A percentile compares a stretch with the other conserved stretches of the same genome.
These are phyloP conservation scores for Speoplatyrhinus poulsoni DNA, from an alignment of 2,113 vertebrate genomes.

Conservation along the genomic window DNA sequence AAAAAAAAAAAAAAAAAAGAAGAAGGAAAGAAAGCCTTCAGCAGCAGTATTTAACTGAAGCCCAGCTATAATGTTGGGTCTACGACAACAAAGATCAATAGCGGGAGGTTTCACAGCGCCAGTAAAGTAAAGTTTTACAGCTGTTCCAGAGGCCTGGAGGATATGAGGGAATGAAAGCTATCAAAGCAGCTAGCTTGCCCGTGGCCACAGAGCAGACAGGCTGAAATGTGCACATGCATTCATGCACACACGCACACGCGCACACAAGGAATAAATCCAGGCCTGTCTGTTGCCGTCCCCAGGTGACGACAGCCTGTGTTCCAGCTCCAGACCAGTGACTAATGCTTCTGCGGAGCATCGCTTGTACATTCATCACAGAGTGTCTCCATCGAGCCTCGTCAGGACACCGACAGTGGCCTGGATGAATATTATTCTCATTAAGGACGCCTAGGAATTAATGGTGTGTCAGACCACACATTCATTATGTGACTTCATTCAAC, in stretches of 20 bases:
- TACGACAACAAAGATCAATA: conserved; percentile 69
- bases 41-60: conserved; percentile 67
- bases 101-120: conserved; percentile 55
- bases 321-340: conserved; percentile 63
- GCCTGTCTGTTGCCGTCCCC: conserved; percentile 58
- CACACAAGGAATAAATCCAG: conserved; percentile 49
- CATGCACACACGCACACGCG: conserved; percentile 15
- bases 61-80: conserved; percentile 49
- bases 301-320: conserved; percentile 60
- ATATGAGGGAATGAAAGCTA: conserved; percentile 58
- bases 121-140: conserved; percentile 71
- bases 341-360: conserved; percentile 60
- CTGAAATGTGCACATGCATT: conserved; percentile 13
- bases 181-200: conserved; percentile 56
- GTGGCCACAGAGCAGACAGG: conserved; percentile 47
- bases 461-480: conserved; percentile 51
- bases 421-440: conserved; percentile 64
- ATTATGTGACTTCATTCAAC: conserved; percentile 44
- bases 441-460: conserved; percentile 57
- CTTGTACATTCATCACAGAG: conserved; percentile 57
- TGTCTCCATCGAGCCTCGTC: conserved; percentile 44
- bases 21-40: conserved; percentile 36
- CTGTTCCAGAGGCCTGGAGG: conserved; percentile 65
- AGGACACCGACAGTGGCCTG: conserved; percentile 36
- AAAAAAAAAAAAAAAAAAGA: not conserved